Evolutionary conservation across 23 tunicate species (phyloP).

Genomic region (Trididemnum nubilum): DNA sequence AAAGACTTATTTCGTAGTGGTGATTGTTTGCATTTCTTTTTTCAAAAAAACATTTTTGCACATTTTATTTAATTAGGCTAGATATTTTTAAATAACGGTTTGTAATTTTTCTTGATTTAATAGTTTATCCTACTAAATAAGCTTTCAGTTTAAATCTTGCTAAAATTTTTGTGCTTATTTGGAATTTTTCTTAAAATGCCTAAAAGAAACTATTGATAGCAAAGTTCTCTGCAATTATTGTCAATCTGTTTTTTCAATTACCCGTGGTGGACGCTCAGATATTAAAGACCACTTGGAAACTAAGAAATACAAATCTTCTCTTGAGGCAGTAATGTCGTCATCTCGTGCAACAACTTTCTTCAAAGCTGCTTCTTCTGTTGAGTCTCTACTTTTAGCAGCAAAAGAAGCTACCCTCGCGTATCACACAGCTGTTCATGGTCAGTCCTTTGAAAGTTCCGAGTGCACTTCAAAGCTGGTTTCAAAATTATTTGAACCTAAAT

Average conservation of each 20-base stretch:
- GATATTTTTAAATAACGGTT: neutral
- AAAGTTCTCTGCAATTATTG: slow-evolving; percentile 36
- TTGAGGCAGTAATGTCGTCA: slow-evolving; percentile 57
- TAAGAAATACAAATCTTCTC: slow-evolving; percentile 34
- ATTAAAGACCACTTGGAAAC: slow-evolving; percentile 35
- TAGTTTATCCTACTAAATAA: neutral
- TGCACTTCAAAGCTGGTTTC: slow-evolving; percentile 73
- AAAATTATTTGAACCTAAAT: slow-evolving; percentile 69
- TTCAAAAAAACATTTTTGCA: neutral
- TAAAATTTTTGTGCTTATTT: slow-evolving; percentile 28
- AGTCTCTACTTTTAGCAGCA: slow-evolving; percentile 55
- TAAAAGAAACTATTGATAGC: slow-evolving; percentile 13
- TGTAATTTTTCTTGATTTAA: slow-evolving; percentile 12
- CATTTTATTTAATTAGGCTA: slow-evolving; percentile 14
- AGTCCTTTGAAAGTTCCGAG: slow-evolving; percentile 65
- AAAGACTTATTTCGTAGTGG: slow-evolving; percentile 14
- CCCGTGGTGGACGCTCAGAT: slow-evolving; percentile 33
- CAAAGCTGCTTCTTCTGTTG: slow-evolving; percentile 59
- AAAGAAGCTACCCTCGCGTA: slow-evolving; percentile 53
- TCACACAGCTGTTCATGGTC: slow-evolving; percentile 63
- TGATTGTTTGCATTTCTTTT: slow-evolving; percentile 38
- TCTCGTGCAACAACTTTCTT: slow-evolving; percentile 54
- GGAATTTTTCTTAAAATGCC: slow-evolving; percentile 16
- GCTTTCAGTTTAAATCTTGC: neutral
- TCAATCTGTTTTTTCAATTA: slow-evolving; percentile 29